phyloP scores from a whole-genome alignment of 2,113 vertebrate species.

The Eonycteris spelaea region DNA sequence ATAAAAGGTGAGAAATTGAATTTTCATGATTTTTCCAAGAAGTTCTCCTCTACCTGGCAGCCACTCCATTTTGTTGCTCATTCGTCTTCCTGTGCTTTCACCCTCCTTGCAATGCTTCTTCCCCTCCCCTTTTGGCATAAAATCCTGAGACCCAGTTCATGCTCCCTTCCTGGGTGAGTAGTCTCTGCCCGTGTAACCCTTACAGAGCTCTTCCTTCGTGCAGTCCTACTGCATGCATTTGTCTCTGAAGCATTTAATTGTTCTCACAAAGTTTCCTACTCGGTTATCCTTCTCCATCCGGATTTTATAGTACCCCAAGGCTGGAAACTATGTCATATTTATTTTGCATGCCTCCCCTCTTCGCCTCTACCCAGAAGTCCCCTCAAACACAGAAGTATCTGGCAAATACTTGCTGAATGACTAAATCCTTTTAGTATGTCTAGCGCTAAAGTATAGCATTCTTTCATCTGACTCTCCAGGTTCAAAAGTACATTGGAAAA shows the following conservation, averaged over 20 bases:
- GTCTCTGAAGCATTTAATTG: background rate
- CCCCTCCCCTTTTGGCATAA: background rate
- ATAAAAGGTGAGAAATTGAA: background rate
- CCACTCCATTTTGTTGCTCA: background rate
- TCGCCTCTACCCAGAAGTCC: background rate
- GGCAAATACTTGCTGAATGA: constrained; percentile 42
- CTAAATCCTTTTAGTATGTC: constrained; percentile 37
- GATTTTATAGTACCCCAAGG: constrained; percentile 5
- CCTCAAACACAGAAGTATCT: constrained; percentile 32
- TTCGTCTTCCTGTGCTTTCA: background rate
- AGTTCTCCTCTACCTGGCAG: background rate
- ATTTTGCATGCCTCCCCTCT: background rate
- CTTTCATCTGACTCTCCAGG: constrained; percentile 43
- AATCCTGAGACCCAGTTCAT: background rate
- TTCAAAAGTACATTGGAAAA: constrained; percentile 56
- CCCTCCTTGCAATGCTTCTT: background rate
- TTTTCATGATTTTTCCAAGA: background rate
- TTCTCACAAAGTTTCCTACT: background rate
- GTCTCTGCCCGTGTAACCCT: background rate
- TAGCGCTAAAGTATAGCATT: background rate
- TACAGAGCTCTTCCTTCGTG: background rate
- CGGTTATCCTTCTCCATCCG: background rate
- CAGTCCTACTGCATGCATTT: background rate
- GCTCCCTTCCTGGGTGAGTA: background rate
- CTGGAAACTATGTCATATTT: constrained; percentile 4